These are phyloP conservation scores for Agelas oroides DNA, from an alignment of 37 sponge, comb jelly and placozoan genomes.

Conservation along the genomic window DNA sequence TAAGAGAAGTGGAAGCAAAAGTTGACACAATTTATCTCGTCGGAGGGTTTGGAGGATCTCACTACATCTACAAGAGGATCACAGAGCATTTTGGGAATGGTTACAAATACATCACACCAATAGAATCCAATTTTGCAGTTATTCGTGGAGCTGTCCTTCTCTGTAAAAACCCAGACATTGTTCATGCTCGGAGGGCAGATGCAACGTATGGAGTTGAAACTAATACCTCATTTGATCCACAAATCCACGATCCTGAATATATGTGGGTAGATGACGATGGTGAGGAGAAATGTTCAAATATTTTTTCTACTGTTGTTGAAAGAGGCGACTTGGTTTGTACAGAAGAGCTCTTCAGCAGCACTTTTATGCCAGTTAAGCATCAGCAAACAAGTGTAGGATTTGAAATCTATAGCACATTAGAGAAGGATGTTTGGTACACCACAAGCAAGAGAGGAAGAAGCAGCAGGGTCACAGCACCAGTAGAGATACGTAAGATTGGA, in stretches of 20 bases:
- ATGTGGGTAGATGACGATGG: constrained; percentile 6
- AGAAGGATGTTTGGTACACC: not conserved
- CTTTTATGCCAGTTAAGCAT: not conserved
- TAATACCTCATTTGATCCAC: not conserved
- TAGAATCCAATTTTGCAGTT: not conserved
- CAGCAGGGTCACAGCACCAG: no score
- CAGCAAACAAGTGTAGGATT: not conserved
- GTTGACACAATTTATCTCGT: constrained; percentile 29
- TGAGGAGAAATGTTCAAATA: not conserved
- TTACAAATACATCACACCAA: not conserved
- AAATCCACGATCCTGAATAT: not conserved
- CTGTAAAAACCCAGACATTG: constrained; percentile 4
- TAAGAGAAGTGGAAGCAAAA: not conserved
- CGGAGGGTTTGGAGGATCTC: constrained; percentile 53
- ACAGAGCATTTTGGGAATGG: not conserved
- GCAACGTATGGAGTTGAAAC: constrained; percentile 40
- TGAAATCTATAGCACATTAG: not conserved
- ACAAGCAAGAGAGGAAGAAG: no score
- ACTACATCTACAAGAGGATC: constrained; percentile 1
- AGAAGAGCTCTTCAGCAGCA: not conserved
- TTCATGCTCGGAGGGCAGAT: constrained; percentile 27
- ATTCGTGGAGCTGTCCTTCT: constrained; percentile 29
- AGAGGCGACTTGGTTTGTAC: not conserved
- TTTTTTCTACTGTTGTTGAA: constrained; percentile 16
- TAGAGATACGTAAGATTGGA: not conserved